Base-by-base conservation (phyloP, 2,888 invertebrate species). In the Mythimna ferrago region DNA sequence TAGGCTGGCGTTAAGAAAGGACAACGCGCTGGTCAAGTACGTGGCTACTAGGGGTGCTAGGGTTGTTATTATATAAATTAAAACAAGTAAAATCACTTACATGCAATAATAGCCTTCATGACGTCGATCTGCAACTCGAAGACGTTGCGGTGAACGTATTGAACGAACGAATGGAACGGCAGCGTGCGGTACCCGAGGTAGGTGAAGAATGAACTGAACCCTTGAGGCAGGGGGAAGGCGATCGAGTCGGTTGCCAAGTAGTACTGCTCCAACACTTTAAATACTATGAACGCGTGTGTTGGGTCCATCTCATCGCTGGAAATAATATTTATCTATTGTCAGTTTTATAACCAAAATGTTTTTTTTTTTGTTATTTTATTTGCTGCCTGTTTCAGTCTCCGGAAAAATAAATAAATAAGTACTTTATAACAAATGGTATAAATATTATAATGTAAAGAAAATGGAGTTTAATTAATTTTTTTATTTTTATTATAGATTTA, bases 71-170 rank as follows among this genome's bases (percentile, higher is more conserved):
- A 32, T 32, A 32, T 32, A 38, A 48, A 4, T 35, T 58, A 16
- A 19, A 35, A 35, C 35, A 19, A 35, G 1, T n/a, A 58, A 51
- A 9, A 11, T 14, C 14, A 77, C 93, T 91, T 89, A 98, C 98
- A 97, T 85, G 97, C 97, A 92, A 98, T 97, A 79, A 98, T 98
- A 58, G 97, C 97, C 95, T 98, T 98, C 96, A 98, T 97, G 2
- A 98, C 98, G 89, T 98, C 98, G 41, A 98, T 98, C 94, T 98
- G 99, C 82, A 99, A 94, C 89, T 98, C 98, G 86, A 99, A 98
- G 60, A 98, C 98, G 90, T 98, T 98, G 86, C 98, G 97, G 85
- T 98, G 97, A 72, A 98, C 98, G 92, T 98, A 98, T 92, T 98
- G 98, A 86, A 98, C 93, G 92, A 99, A 99, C 91, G 97, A 97